phyloP scores from a whole-genome alignment of 2,797 vertebrate genomes.

The Ptychadena robeensis region DNA sequence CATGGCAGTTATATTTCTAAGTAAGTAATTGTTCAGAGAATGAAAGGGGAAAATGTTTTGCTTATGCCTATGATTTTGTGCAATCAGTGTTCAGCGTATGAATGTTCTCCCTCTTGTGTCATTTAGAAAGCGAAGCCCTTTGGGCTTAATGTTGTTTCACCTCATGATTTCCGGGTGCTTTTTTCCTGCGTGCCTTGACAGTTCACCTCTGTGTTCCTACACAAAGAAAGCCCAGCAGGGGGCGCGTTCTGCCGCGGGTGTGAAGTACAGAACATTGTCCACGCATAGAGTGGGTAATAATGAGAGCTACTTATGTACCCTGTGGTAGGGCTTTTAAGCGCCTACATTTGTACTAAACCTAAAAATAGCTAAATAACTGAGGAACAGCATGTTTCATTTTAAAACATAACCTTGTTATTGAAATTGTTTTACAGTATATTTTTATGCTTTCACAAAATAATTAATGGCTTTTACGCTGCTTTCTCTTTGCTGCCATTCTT shows the following conservation, averaged over 20 bases:
- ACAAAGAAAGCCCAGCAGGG: constrained; percentile 48
- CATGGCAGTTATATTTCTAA: constrained; percentile 35
- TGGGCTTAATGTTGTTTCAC: constrained; percentile 33
- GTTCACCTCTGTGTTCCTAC: constrained; percentile 26
- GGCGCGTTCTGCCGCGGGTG: constrained; percentile 31
- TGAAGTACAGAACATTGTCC: constrained; percentile 51
- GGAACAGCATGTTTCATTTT: constrained; percentile 56
- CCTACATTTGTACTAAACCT: constrained; percentile 50
- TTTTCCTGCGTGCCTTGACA: constrained; percentile 37
- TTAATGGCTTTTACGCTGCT: constrained; percentile 32
- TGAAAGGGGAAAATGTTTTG: constrained; percentile 23
- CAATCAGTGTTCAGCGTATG: constrained; percentile 43
- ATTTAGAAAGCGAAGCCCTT: constrained; percentile 33
- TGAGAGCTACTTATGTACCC: constrained; percentile 53
- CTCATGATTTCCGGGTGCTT: constrained; percentile 53
- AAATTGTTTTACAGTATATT: constrained; percentile 48
- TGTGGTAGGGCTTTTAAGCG: constrained; percentile 51
- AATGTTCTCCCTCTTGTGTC: constrained; percentile 22
- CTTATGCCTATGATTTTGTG: constrained; percentile 45
- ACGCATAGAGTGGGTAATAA: constrained; percentile 54
- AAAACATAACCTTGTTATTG: constrained; percentile 59
- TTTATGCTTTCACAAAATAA: constrained; percentile 54
- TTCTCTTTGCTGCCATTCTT: constrained; percentile 25
- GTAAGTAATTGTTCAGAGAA: constrained; percentile 44
- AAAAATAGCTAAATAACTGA: constrained; percentile 55